phyloP scores from a whole-genome alignment of 2,888 invertebrate genomes.

The Ophraella communa region DNA sequence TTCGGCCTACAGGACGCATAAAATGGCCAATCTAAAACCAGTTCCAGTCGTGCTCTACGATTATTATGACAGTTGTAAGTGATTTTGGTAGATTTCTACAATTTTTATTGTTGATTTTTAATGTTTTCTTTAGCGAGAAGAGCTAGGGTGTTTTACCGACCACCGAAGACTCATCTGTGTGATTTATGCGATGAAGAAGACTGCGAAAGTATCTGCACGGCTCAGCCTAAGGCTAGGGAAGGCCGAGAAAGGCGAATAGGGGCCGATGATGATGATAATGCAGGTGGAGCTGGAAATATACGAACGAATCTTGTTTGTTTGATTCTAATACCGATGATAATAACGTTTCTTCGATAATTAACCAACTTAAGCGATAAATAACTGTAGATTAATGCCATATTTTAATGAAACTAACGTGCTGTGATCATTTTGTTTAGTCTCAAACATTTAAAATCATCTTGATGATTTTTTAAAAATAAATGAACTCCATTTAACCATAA shows the following conservation, averaged over 20 bases:
- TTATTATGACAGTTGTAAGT: constrained; percentile 90
- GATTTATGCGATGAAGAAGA: constrained; percentile 82
- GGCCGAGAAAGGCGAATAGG: constrained; percentile 57
- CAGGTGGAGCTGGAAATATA: constrained; percentile 25
- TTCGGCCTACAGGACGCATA: constrained; percentile 81
- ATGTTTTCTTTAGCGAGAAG: constrained; percentile 69
- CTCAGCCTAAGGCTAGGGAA: constrained; percentile 49
- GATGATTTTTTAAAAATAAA: background rate
- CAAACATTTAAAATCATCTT: background rate
- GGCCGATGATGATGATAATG: constrained; percentile 27
- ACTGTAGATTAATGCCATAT: too few relatives aligned
- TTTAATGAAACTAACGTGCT: background rate
- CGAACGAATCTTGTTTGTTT: constrained; percentile 7
- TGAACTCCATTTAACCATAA: background rate
- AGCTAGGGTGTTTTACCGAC: constrained; percentile 82
- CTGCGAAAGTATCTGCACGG: constrained; percentile 62
- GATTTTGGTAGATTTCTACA: constrained; percentile 3
- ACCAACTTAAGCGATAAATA: too few relatives aligned
- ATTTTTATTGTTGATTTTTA: background rate
- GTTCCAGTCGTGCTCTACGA: constrained; percentile 86
- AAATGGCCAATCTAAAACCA: constrained; percentile 85
- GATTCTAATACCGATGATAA: background rate
- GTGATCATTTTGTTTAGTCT: background rate
- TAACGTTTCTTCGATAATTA: background rate
- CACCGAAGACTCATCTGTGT: constrained; percentile 73